Evolutionary conservation across 2,113 vertebrate genomes (phyloP).

Genomic region (Lucifuga dentata): DNA sequence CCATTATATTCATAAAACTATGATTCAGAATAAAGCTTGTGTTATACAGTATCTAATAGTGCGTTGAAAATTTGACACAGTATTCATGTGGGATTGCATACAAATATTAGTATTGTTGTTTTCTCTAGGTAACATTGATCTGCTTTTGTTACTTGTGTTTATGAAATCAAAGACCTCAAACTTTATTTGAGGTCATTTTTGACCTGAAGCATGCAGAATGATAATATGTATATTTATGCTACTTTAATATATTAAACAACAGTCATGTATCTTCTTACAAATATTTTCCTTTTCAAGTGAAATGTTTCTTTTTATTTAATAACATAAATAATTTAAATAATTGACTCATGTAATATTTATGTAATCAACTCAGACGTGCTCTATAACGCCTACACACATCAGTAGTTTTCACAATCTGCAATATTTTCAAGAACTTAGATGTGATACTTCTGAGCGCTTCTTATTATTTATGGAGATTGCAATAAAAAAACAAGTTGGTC

Average conservation of each 20-base stretch:
- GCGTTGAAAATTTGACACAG: no score
- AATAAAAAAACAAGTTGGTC: conserved; percentile 57
- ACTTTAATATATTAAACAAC: conserved; percentile 40
- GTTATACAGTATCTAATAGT: no score
- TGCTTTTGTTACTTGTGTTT: no score
- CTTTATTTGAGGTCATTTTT: conserved; percentile 29
- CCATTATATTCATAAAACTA: no score
- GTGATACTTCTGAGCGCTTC: conserved; percentile 48
- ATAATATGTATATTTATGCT: conserved; percentile 33
- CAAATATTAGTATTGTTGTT: no score
- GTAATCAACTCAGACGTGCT: conserved; percentile 65
- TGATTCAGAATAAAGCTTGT: no score
- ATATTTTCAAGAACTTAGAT: conserved; percentile 54
- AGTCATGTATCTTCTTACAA: conserved; percentile 49
- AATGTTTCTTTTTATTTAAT: conserved; percentile 61
- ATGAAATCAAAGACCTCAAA: conserved; percentile 4
- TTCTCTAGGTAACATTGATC: no score
- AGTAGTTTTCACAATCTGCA: conserved; percentile 39
- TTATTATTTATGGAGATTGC: conserved; percentile 66
- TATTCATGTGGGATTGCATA: no score
- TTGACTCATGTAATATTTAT: conserved; percentile 65
- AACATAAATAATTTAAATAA: conserved; percentile 62
- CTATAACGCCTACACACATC: conserved; percentile 41
- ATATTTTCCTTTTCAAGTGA: conserved; percentile 63
- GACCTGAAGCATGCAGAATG: conserved; percentile 16